Evolutionary conservation across 2,888 invertebrate genomes (phyloP).

Genomic region (Seira musarum): DNA sequence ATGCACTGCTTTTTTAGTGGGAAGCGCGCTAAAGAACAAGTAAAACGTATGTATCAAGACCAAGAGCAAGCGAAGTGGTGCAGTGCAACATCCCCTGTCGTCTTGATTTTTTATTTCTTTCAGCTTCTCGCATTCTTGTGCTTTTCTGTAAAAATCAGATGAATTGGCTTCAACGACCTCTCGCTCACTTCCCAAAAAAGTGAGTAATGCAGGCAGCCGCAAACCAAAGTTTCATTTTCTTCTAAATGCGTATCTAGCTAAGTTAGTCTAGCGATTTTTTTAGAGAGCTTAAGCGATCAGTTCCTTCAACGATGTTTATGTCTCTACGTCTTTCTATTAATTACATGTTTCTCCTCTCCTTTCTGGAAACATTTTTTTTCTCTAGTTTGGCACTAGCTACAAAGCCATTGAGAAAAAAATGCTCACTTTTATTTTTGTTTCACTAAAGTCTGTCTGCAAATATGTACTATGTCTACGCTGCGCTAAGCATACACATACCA

Average conservation of each 20-base stretch:
- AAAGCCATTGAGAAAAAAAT: not conserved
- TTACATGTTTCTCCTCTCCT: not conserved
- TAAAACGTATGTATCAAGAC: slow-evolving; percentile 14
- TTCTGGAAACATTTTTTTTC: not conserved
- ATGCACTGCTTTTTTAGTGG: not conserved
- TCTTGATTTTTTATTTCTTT: slow-evolving; percentile 24
- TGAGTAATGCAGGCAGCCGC: too few species aligned
- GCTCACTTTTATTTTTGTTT: not conserved
- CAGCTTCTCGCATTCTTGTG: slow-evolving; percentile 13
- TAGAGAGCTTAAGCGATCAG: too few species aligned
- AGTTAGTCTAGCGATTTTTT: too few species aligned
- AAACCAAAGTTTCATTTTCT: too few species aligned
- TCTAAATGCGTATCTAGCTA: too few species aligned
- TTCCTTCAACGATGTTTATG: too few species aligned
- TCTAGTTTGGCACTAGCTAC: not conserved
- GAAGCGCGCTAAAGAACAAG: not conserved
- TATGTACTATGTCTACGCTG: not conserved
- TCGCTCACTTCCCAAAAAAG: slow-evolving; percentile 2
- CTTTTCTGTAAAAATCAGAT: not conserved
- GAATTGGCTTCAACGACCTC: slow-evolving; percentile 48
- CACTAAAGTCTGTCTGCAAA: not conserved
- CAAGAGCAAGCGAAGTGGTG: not conserved
- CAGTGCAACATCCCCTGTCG: slow-evolving; percentile 37
- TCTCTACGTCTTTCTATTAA: not conserved
- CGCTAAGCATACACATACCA: too few species aligned